Evolutionary conservation across 2,113 vertebrate species (phyloP).

Genomic region (Phalacrocorax brasilianus): DNA sequence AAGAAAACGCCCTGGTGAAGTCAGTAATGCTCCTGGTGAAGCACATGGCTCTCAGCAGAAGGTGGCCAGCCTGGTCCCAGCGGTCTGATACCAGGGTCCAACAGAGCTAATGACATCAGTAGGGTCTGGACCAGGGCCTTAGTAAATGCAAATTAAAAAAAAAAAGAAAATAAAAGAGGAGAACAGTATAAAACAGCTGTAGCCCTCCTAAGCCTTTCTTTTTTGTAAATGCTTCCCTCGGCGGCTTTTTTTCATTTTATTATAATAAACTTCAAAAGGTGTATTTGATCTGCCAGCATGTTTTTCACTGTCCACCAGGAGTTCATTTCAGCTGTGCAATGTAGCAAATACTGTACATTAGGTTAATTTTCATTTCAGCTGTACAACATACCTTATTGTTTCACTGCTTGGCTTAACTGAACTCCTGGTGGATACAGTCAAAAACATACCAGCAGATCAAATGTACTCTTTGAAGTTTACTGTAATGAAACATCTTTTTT

Average conservation of each 20-base stretch:
- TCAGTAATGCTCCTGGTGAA: not conserved
- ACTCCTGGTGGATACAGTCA: constrained; percentile 35
- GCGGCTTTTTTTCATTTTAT: constrained; percentile 28
- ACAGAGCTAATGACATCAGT: not conserved
- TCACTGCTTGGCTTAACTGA: constrained; percentile 10
- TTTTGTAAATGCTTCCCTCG: constrained; percentile 21
- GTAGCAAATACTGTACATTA: constrained; percentile 29
- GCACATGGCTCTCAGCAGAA: not conserved
- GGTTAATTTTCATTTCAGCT: constrained; percentile 48
- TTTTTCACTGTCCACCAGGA: constrained; percentile 48
- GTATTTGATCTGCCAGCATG: constrained; percentile 47
- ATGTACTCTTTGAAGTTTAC: constrained; percentile 60
- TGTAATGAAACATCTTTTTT: constrained; percentile 48
- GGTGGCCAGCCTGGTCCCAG: not conserved
- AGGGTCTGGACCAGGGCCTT: not conserved
- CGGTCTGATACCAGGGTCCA: not conserved
- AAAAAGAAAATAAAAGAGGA: not conserved
- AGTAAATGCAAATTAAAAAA: not conserved
- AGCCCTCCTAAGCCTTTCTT: constrained; percentile 5
- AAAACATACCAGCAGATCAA: constrained; percentile 64
- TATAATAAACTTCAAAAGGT: constrained; percentile 54
- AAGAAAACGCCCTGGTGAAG: not conserved
- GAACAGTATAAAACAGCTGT: not conserved
- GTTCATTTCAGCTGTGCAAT: constrained; percentile 29
- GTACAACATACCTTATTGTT: constrained; percentile 5